Percentiles rank a stretch among this genome's conserved stretches.
These are phyloP conservation scores for Ennomos erosarius DNA, from an alignment of 2,888 invertebrate genomes.

Conservation along the genomic window DNA sequence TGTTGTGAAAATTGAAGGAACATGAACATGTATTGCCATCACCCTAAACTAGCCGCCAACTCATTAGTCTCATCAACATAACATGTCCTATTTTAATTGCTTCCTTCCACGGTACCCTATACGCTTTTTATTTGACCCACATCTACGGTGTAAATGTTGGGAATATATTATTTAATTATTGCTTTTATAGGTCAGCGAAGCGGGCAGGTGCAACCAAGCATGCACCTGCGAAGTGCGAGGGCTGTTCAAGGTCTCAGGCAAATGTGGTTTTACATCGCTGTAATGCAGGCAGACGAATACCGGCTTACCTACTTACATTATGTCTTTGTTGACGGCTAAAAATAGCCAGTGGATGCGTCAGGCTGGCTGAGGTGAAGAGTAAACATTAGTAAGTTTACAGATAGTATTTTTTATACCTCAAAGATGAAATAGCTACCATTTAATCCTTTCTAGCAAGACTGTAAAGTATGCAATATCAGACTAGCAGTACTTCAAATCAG, in stretches of 20 bases:
- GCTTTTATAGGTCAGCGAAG: constrained; percentile 83
- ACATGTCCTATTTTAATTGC: constrained; percentile 24
- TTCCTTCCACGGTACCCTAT: constrained; percentile 50
- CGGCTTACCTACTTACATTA: constrained; percentile 18
- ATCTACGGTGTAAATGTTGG: constrained; percentile 75
- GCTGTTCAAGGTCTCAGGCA: constrained; percentile 71
- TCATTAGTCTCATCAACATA: constrained; percentile 10
- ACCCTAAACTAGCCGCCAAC: background rate
- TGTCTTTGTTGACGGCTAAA: constrained; percentile 27
- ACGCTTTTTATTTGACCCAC: constrained; percentile 79
- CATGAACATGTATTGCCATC: constrained; percentile 4
- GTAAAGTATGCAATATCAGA: too few species aligned
- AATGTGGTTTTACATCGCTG: constrained; percentile 50
- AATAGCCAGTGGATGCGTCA: constrained; percentile 28
- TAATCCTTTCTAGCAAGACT: too few species aligned
- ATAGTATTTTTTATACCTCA: too few species aligned
- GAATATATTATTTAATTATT: constrained; percentile 81
- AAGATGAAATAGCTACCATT: too few species aligned
- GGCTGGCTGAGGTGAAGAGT: constrained; percentile 1
- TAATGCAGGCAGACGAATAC: constrained; percentile 21
- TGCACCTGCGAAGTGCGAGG: constrained; percentile 78
- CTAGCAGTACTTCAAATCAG: too few species aligned
- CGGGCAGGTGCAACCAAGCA: constrained; percentile 75
- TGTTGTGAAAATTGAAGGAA: background rate
- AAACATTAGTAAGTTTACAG: too few species aligned